Percentiles rank a stretch among this genome's conserved stretches.
These are phyloP conservation scores for Adoxophyes honmai DNA, from an alignment of 1,140 invertebrate species.

Conservation along the genomic window DNA sequence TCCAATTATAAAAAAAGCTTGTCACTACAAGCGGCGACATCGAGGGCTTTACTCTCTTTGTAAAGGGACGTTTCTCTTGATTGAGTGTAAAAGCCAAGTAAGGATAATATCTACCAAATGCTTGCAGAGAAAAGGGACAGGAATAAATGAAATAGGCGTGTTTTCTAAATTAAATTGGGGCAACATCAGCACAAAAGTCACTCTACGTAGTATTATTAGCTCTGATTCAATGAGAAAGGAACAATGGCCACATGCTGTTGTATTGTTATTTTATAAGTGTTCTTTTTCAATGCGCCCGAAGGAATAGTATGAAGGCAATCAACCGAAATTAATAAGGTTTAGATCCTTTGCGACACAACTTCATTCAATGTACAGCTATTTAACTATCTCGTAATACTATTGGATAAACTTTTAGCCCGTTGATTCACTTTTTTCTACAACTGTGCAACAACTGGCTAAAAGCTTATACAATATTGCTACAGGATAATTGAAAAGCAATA, in stretches of 20 bases:
- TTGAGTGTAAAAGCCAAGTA: slow-evolving; percentile 30
- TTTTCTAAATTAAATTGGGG: not conserved
- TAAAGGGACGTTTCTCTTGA: slow-evolving; percentile 30
- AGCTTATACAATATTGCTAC: too few species aligned
- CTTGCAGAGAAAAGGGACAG: not conserved
- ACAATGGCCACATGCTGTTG: not conserved
- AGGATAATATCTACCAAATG: slow-evolving; percentile 17
- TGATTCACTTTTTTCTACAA: too few species aligned
- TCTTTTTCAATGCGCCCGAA: too few species aligned
- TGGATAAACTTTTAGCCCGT: too few species aligned
- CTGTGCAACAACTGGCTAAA: too few species aligned
- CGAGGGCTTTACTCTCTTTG: slow-evolving; percentile 33
- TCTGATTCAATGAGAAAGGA: not conserved
- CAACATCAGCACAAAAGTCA: not conserved
- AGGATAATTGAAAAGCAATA: too few species aligned
- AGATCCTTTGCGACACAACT: not conserved
- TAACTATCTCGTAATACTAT: too few species aligned
- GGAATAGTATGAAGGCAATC: not conserved
- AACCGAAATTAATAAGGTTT: not conserved
- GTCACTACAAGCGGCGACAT: slow-evolving; percentile 49
- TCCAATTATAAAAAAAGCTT: slow-evolving; percentile 66
- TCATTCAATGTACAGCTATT: not conserved
- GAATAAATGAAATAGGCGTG: not conserved
- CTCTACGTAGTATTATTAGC: not conserved
- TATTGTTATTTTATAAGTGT: too few species aligned